Conservation (phyloP, 92 coral and sea anemone species). For the Plumapathes pennacea region DNA sequence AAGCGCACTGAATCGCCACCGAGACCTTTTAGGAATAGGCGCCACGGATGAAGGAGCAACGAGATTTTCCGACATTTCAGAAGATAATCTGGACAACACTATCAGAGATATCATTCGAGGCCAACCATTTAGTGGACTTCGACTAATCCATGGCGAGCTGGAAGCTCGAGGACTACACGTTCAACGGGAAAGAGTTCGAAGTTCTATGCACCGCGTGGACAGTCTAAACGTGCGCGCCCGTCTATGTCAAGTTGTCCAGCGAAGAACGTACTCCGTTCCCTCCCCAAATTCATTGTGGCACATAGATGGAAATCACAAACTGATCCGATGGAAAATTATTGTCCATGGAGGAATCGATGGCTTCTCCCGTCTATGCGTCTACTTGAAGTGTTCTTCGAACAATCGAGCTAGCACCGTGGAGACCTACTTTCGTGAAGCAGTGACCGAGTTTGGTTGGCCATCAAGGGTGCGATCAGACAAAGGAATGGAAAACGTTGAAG, state of each 20-base stretch:
- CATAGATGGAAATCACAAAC: constrained; percentile 48
- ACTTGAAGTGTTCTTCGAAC: constrained; percentile 20
- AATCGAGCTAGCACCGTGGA: constrained; percentile 11
- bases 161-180: constrained; percentile 5
- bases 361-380: constrained; percentile 27
- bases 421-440: constrained; percentile 10
- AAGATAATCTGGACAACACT: background rate
- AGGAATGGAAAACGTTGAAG: constrained; percentile 25
- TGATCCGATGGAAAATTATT: constrained; percentile 30
- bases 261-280: constrained; percentile 27
- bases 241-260: background rate
- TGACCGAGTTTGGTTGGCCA: constrained; percentile 19
- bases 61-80: constrained; percentile 4
- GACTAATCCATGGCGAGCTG: constrained; percentile 2
- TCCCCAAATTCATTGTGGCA: constrained; percentile 53
- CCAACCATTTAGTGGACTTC: background rate
- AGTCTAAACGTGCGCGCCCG: background rate
- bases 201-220: constrained; percentile 7
- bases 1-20: constrained; percentile 14
- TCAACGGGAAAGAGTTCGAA: constrained; percentile 17
- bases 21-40: constrained; percentile 7
- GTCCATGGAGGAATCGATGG: constrained; percentile 47
- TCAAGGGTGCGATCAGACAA: constrained; percentile 33
- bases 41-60: too few species aligned
- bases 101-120: background rate